Evolutionary conservation across 2,888 invertebrate species (phyloP), one percentile per base, ranked within the genome.

Genomic region (Phasia obesa): DNA sequence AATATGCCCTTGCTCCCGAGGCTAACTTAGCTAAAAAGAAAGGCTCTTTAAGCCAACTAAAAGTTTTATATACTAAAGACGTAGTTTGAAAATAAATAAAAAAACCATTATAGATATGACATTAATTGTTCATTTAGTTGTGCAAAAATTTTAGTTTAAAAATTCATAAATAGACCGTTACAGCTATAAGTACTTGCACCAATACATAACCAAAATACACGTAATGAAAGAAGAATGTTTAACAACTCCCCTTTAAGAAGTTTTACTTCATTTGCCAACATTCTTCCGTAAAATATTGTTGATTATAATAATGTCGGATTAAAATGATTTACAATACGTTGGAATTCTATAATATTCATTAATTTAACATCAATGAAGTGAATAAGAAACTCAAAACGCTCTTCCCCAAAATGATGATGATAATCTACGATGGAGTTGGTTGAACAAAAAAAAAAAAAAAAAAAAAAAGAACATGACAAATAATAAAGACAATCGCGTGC

Each of bases 311-410:
- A 75, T 71, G 79, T 83, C 79, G 79, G 79, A 83, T 83, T 83
- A 83, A 83, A 75, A 83, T 83, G 83, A 83, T 83, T 83, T 83
- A 83, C 83, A 83, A 71, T 79, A 83, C 65, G 31, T 79, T 67
- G 83, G 83, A 83, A 83, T 83, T 65, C 77, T 67, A 65, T 71
- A 71, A 70, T 65, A 71, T 70, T 83, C 82, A 75, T 79, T 82
- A 79, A 79, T 70, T 75, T 57, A 67, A 57, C 75, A 42, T 65
- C 75, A 75, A 75, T 75, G 65, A 75, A 75, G 75, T 67, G 65
- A 21, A 49, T 11, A 59, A 67, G 55, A 65, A 64, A 65, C 27
- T 23, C 25, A 21, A 60, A 51, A 35, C 17, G 11, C 62, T 27
- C 65, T 35, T n/a, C 59, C 62, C 60, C 23, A 42, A 60, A 60